Percentiles rank a stretch among this genome's conserved stretches.
Evolutionary conservation across 2,888 invertebrate genomes (phyloP).

Genomic region (Periphyllus acericola): DNA sequence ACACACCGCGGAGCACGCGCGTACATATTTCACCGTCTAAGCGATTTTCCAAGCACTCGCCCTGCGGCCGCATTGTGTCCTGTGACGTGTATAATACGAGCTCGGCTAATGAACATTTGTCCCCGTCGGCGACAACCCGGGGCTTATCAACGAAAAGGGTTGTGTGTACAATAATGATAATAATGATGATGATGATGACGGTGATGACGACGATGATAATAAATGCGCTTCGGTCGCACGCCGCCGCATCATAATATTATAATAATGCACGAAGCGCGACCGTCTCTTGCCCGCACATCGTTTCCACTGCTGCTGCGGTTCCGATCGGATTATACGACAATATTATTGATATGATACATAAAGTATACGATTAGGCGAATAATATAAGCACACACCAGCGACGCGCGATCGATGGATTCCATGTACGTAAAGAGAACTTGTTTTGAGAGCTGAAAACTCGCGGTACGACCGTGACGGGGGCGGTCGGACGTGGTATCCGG

Average conservation of each 20-base stretch:
- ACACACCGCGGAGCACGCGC: not conserved
- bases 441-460: too few species aligned
- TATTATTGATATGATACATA: not conserved
- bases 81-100: not conserved
- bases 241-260: not conserved
- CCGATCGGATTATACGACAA: not conserved
- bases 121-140: not conserved
- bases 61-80: not conserved
- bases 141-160: constrained; percentile 13
- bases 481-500: too few species aligned
- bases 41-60: constrained; percentile 3
- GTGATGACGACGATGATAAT: not conserved
- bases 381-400: not conserved
- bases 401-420: not conserved
- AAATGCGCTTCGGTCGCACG: not conserved
- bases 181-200: not conserved
- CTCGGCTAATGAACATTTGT: not conserved
- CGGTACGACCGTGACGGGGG: too few species aligned
- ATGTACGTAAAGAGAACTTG: too few species aligned
- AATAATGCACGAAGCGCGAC: not conserved
- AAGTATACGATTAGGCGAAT: not conserved
- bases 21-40: not conserved
- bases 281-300: not conserved
- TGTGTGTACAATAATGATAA: not conserved
- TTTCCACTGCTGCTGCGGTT: not conserved